Percentiles rank a stretch among this genome's conserved stretches.
These are phyloP conservation scores for Hucho hucho DNA, from an alignment of 2,113 vertebrate species.

Conservation along the genomic window DNA sequence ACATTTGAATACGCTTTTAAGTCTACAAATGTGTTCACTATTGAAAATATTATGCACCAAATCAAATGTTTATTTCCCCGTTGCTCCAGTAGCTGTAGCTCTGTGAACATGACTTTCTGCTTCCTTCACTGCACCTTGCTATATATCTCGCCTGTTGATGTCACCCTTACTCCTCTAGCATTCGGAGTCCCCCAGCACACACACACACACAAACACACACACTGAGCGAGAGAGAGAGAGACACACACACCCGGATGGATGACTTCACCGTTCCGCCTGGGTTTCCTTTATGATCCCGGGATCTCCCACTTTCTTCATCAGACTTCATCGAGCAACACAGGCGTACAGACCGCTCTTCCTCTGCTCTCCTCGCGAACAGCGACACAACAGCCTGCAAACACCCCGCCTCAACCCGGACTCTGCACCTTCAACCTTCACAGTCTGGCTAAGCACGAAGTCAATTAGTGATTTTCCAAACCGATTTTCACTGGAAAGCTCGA, in stretches of 20 bases:
- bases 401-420: neutral
- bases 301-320: constrained; percentile 83
- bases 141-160: constrained; percentile 66
- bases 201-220: neutral
- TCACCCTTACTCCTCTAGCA: constrained; percentile 64
- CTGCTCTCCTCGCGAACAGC: constrained; percentile 20
- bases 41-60: too few species aligned
- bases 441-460: neutral
- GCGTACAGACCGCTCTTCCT: constrained; percentile 54
- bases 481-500: constrained; percentile 22
- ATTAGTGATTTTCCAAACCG: constrained; percentile 1
- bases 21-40: too few species aligned
- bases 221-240: constrained; percentile 1
- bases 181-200: constrained; percentile 32
- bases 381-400: constrained; percentile 3
- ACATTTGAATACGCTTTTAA: too few species aligned
- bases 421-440: too few species aligned
- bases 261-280: constrained; percentile 94
- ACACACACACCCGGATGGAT: constrained; percentile 82
- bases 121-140: constrained; percentile 15
- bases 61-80: too few species aligned
- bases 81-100: too few species aligned
- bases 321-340: constrained; percentile 69
- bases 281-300: constrained; percentile 95
- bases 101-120: neutral